phyloP scores from a whole-genome alignment of 2,113 vertebrate species.

The Plotosus lineatus region DNA sequence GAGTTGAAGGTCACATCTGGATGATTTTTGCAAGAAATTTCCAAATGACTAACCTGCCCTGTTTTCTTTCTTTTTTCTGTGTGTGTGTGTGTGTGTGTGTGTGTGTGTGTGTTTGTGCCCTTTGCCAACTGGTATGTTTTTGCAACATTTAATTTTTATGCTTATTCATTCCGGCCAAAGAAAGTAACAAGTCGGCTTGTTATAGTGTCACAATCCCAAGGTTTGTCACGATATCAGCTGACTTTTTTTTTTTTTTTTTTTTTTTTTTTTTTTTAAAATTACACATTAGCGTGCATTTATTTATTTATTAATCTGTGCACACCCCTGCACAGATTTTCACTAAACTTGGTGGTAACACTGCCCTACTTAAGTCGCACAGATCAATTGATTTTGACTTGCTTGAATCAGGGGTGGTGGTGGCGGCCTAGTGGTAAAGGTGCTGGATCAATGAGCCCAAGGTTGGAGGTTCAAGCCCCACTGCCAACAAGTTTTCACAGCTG shows the following conservation, averaged over 20 bases:
- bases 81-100: not conserved
- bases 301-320: too few species aligned
- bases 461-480: too few species aligned
- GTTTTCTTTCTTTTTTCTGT: not conserved
- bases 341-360: too few species aligned
- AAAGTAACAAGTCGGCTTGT: not conserved
- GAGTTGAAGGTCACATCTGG: slow-evolving; percentile 16
- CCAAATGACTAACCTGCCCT: slow-evolving; percentile 24
- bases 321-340: too few species aligned
- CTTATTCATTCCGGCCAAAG: not conserved
- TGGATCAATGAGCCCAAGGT: too few species aligned
- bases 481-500: too few species aligned
- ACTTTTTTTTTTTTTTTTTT: not conserved
- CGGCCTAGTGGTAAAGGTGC: too few species aligned
- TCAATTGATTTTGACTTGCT: too few species aligned
- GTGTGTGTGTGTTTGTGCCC: not conserved
- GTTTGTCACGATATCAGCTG: not conserved
- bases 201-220: not conserved
- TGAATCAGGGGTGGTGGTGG: too few species aligned
- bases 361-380: too few species aligned
- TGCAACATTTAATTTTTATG: not conserved
- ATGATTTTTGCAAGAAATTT: slow-evolving; percentile 21
- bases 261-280: not conserved
- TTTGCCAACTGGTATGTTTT: not conserved
- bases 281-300: not conserved